Evolutionary conservation across 2,888 invertebrate genomes (phyloP).

Genomic region (Drosophila infuscata): DNA sequence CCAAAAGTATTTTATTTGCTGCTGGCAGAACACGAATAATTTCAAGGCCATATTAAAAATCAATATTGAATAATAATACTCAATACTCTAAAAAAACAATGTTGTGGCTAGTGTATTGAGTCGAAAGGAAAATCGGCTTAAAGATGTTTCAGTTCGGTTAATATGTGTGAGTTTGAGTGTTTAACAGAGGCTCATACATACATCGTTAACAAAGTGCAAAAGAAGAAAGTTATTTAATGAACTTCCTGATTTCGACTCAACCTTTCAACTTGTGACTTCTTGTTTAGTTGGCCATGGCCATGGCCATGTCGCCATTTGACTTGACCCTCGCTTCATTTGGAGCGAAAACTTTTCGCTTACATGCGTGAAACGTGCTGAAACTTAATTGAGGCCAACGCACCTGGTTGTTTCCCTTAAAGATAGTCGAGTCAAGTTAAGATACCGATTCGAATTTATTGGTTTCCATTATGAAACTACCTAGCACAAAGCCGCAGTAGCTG

Average conservation of each 20-base stretch:
- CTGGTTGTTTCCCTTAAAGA: conserved; percentile 39
- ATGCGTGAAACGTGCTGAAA: conserved; percentile 69
- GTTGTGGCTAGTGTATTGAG: conserved; percentile 9
- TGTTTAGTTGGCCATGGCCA: conserved; percentile 37
- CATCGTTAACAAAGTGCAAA: conserved; percentile 46
- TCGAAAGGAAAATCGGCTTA: conserved; percentile 3
- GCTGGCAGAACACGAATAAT: too few species aligned
- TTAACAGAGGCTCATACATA: conserved; percentile 41
- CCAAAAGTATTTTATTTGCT: too few species aligned
- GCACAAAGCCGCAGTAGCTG: conserved; percentile 36
- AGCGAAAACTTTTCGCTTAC: conserved; percentile 66
- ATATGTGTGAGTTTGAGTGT: conserved; percentile 18
- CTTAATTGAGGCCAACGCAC: conserved; percentile 62
- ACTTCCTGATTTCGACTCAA: conserved; percentile 69
- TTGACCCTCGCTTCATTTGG: conserved; percentile 68
- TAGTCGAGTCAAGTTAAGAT: conserved; percentile 5
- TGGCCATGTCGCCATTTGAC: conserved; percentile 26
- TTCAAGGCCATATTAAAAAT: background rate
- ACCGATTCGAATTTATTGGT: conserved; percentile 54
- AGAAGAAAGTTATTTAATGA: conserved; percentile 65
- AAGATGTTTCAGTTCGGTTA: conserved; percentile 22
- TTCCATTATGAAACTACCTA: conserved; percentile 46
- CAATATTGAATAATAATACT: background rate
- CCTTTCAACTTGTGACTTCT: conserved; percentile 50
- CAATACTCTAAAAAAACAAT: background rate